phyloP scores from a whole-genome alignment of 2,888 invertebrate genomes.

The Lutraria lutraria region DNA sequence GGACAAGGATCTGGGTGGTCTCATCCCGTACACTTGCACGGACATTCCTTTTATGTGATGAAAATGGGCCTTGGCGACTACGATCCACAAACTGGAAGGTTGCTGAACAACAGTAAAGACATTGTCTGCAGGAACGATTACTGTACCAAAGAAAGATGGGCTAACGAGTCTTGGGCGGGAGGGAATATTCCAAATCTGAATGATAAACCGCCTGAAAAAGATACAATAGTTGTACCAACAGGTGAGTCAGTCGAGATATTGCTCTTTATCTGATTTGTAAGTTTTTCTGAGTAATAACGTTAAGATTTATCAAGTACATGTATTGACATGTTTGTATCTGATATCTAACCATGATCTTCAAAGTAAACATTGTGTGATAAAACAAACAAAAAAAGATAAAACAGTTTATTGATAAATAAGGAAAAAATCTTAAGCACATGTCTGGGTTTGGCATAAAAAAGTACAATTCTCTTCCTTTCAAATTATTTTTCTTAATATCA shows the following conservation, averaged over 20 bases:
- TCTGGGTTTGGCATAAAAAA: no score
- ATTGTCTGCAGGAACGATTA: constrained; percentile 45
- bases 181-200: constrained; percentile 62
- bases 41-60: constrained; percentile 78
- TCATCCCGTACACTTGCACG: constrained; percentile 81
- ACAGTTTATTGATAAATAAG: no score
- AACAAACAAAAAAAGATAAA: no score
- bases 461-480: no score
- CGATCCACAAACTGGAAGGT: not conserved
- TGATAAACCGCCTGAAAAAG: constrained; percentile 67
- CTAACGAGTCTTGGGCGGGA: constrained; percentile 40
- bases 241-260: constrained; percentile 58
- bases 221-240: constrained; percentile 66
- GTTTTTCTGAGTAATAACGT: no score
- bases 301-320: no score
- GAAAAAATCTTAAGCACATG: no score
- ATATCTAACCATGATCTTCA: no score
- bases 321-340: no score
- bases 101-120: constrained; percentile 20
- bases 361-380: no score
- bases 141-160: constrained; percentile 54
- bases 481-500: no score
- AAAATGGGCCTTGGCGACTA: constrained; percentile 51
- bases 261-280: no score
- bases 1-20: constrained; percentile 73